These are phyloP conservation scores for Psittacula cyanocephala DNA, from an alignment of 2,113 vertebrate genomes.

Conservation along the genomic window DNA sequence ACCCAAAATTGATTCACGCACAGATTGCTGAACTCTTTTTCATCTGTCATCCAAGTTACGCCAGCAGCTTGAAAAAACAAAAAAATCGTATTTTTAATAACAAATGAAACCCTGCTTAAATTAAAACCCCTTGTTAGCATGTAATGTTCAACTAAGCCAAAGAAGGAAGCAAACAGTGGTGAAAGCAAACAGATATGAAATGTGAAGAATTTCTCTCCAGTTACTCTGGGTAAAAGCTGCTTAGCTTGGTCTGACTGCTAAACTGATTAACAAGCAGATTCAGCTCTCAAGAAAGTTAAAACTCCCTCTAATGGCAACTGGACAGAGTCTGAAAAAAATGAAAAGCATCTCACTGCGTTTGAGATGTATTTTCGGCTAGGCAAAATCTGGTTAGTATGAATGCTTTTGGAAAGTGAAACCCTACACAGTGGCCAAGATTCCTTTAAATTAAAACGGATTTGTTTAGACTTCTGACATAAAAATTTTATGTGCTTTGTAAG, in stretches of 20 bases:
- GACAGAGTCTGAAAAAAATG: background rate
- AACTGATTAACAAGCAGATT: background rate
- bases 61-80: background rate
- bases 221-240: background rate
- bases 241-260: background rate
- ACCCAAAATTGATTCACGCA: background rate
- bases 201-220: background rate
- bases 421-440: background rate
- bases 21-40: background rate
- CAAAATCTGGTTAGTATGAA: background rate
- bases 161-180: background rate
- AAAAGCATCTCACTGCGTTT: background rate
- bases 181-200: background rate
- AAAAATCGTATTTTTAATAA: background rate
- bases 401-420: background rate
- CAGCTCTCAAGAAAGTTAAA: background rate
- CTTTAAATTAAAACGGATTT: background rate
- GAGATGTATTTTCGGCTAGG: background rate
- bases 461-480: background rate
- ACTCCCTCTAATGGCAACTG: constrained; percentile 50
- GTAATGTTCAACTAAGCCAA: background rate
- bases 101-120: background rate
- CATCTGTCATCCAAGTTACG: background rate
- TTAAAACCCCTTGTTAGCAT: background rate
- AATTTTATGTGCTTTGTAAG: background rate